Base-by-base conservation (phyloP, 2,797 vertebrate species). In the Enteromius viviparus region DNA sequence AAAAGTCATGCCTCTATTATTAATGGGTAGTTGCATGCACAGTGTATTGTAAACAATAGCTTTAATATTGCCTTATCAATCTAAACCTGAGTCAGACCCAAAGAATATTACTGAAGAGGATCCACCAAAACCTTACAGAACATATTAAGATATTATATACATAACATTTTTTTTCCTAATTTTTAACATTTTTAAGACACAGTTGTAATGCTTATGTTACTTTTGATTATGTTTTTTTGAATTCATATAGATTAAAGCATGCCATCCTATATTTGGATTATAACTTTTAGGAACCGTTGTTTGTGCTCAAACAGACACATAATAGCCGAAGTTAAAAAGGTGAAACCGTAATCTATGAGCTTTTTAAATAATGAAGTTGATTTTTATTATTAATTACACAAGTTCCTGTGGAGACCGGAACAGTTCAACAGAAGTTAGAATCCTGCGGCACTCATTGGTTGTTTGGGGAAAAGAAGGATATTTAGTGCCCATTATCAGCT, bases 401-500 rank as follows among this genome's bases (percentile, higher is more conserved):
- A 6, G 6, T 69, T 69, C n/a, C 37, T 69, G 14, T 42, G 37
- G 21, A 69, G 5, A 7, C 2, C 12, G 3, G 6, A 70, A 70
- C 6, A 2, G 19, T 64, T 64, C 60, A 66, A 37, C 4, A 0
- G 32, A 70, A 26, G 9, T 66, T 40, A 4, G 65, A 66, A 21
- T 66, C 7, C 19, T 0, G 37, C 11, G 3, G 66, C 21, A 14
- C 68, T 45, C 12, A 23, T 23, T 10, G 17, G 17, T 37, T 66
- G 9, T 37, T 21, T 19, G 9, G 9, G 32, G 7, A 45, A 14
- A 42, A n/a, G 1, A 21, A 23, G 68, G 6, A 70, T 23, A 45
- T 49, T 75, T 10, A 75, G 26, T 7, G 9, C 17, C 51, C 51
- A 40, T 45, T 86, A 92, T 89, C 89, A 87, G 91, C 91, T 89